phyloP scores from a whole-genome alignment of 2,113 vertebrate genomes.

The Lepus americanus region DNA sequence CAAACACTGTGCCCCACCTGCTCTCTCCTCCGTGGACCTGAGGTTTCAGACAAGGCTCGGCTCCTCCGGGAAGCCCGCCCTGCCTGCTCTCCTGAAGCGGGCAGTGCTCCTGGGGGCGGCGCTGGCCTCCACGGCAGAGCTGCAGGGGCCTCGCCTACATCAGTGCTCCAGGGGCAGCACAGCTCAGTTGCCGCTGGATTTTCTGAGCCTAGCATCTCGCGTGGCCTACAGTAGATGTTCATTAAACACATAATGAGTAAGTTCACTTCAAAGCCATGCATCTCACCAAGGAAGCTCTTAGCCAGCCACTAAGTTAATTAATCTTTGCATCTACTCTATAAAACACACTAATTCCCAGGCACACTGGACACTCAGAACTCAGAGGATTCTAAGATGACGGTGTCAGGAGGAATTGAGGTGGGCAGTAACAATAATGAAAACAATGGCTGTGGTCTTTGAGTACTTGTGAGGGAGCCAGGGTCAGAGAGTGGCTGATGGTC shows the following conservation, averaged over 20 bases:
- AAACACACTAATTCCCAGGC: not conserved
- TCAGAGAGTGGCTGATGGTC: not conserved
- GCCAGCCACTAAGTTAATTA: not conserved
- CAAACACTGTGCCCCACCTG: not conserved
- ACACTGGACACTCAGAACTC: not conserved
- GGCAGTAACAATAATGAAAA: not conserved
- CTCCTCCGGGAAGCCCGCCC: not conserved
- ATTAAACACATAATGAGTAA: not conserved
- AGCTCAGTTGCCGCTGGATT: not conserved
- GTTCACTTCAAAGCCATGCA: not conserved
- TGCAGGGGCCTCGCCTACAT: too few species aligned
- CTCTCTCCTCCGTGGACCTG: not conserved
- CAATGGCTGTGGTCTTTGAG: not conserved
- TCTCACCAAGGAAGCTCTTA: not conserved
- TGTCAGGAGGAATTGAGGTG: not conserved
- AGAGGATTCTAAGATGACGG: not conserved
- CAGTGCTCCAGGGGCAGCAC: not conserved
- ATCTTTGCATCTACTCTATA: not conserved
- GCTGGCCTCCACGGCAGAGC: not conserved
- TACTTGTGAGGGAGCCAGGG: not conserved
- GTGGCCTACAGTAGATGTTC: not conserved
- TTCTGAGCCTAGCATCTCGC: not conserved
- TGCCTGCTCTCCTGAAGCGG: not conserved
- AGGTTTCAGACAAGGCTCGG: not conserved
- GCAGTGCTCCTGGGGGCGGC: not conserved